These are phyloP conservation scores for Centroberyx gerrardi DNA, from an alignment of 2,797 vertebrate species.

Conservation along the genomic window DNA sequence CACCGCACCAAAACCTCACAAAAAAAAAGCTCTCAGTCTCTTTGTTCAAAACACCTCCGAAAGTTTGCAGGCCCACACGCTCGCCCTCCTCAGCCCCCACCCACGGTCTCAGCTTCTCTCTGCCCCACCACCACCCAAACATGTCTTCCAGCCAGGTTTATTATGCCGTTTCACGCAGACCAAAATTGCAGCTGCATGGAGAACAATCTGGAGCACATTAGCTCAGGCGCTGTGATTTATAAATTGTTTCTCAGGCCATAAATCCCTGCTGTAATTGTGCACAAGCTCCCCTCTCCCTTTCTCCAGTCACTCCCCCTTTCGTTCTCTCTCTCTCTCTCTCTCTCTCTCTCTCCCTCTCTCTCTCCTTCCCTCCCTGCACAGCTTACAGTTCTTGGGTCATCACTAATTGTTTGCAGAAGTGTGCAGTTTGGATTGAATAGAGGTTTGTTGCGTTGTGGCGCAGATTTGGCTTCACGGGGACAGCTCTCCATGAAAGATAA, in stretches of 20 bases:
- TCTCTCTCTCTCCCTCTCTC: conserved; percentile 55
- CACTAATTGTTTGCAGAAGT: conserved; percentile 90
- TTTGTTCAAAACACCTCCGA: conserved; percentile 80
- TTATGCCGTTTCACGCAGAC: conserved; percentile 87
- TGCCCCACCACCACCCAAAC: conserved; percentile 78
- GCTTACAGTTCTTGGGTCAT: conserved; percentile 84
- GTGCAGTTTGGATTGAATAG: conserved; percentile 74
- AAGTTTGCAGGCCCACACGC: conserved; percentile 62
- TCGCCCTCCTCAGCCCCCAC: conserved; percentile 70
- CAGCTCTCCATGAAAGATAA: conserved; percentile 60
- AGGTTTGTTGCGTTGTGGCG: conserved; percentile 62
- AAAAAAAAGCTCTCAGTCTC: conserved; percentile 49
- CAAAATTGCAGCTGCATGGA: conserved; percentile 87
- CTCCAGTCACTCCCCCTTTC: conserved; percentile 64
- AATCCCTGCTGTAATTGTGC: conserved; percentile 94
- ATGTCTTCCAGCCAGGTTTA: conserved; percentile 86
- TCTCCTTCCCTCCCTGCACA: conserved; percentile 52
- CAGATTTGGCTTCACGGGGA: conserved; percentile 60
- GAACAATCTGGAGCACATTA: conserved; percentile 90
- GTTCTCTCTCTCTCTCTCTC: conserved; percentile 25
- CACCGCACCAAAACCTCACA: conserved; percentile 53
- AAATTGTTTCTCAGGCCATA: conserved; percentile 93
- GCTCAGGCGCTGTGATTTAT: conserved; percentile 90
- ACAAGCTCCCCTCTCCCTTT: conserved; percentile 80
- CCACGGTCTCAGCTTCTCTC: conserved; percentile 77